Percentiles rank a stretch among this genome's conserved stretches.
Evolutionary conservation across 2,113 vertebrate genomes (phyloP).

Genomic region (Bettongia penicillata): DNA sequence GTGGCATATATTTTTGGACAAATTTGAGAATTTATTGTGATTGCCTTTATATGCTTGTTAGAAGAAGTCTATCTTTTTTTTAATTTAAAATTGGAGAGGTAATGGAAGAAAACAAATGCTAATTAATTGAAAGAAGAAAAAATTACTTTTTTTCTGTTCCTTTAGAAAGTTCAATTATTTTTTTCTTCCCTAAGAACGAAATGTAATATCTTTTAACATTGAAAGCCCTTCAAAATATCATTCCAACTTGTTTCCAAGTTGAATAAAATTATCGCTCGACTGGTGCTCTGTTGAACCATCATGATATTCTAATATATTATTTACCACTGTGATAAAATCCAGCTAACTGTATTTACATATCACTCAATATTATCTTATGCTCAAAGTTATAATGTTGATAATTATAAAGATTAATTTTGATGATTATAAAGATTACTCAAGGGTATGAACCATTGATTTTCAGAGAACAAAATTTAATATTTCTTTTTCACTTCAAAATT

Average conservation of each 20-base stretch:
- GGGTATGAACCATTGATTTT: background rate
- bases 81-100: background rate
- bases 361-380: background rate
- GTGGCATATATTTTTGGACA: background rate
- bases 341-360: background rate
- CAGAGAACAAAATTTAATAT: background rate
- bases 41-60: background rate
- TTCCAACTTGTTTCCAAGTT: background rate
- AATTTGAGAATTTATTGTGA: background rate
- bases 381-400: background rate
- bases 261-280: background rate
- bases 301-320: background rate
- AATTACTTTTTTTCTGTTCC: background rate
- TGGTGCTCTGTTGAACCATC: background rate
- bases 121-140: background rate
- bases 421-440: background rate
- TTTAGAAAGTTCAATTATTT: background rate
- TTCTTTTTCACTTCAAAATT: background rate
- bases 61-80: background rate
- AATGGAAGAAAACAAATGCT: background rate
- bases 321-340: background rate
- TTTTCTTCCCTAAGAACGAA: background rate
- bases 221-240: background rate
- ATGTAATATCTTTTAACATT: background rate
- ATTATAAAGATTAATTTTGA: background rate